Conservation (phyloP, 2,797 vertebrate species). For the Scomberomorus guttatus region DNA sequence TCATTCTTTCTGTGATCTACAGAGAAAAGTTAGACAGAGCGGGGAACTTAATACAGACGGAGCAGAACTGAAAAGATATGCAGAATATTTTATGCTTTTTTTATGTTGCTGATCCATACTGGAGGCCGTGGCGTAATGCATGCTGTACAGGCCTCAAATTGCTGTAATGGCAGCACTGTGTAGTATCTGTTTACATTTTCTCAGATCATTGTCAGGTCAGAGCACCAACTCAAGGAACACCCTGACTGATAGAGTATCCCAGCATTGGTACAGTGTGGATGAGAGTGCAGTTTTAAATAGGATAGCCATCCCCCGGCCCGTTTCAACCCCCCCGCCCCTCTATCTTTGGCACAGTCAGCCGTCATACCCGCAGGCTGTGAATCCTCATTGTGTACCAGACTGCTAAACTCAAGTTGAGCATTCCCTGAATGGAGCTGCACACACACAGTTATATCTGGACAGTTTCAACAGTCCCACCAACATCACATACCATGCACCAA, state of each 20-base stretch:
- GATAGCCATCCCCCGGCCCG: conserved; percentile 43
- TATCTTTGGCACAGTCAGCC: conserved; percentile 79
- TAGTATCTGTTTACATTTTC: conserved; percentile 55
- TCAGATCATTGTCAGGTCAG: conserved; percentile 50
- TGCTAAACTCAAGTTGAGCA: conserved; percentile 63
- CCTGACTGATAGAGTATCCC: conserved; percentile 64
- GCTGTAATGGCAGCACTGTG: conserved; percentile 21
- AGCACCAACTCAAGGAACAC: conserved; percentile 52
- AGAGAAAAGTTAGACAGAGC: not conserved
- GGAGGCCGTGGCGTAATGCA: not conserved
- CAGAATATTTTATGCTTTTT: not conserved
- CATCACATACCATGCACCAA: conserved; percentile 74
- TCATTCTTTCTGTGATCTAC: too few species aligned
- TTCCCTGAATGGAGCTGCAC: conserved; percentile 64
- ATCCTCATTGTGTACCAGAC: conserved; percentile 74
- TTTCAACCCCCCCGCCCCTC: conserved; percentile 45
- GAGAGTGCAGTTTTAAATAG: conserved; percentile 83
- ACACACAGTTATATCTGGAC: conserved; percentile 71
- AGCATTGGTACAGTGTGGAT: conserved; percentile 54
- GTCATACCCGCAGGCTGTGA: conserved; percentile 73
- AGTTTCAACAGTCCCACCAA: conserved; percentile 73
- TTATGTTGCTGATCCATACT: conserved; percentile 9
- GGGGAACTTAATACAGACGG: not conserved
- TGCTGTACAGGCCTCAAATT: not conserved
- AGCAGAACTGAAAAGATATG: not conserved